phyloP scores from a whole-genome alignment of 2,888 invertebrate genomes.

The Nineta flava region DNA sequence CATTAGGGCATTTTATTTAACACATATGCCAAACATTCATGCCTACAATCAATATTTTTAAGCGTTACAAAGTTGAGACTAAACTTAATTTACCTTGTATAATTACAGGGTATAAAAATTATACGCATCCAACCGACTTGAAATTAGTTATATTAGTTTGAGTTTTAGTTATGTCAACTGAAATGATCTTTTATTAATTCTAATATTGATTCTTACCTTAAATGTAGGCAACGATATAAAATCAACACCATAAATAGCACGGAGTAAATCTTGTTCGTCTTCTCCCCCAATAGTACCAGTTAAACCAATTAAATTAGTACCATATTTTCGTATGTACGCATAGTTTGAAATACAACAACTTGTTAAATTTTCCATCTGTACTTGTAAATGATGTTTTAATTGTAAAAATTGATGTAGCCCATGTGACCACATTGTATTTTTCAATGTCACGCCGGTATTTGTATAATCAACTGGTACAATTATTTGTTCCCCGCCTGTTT shows the following conservation, averaged over 20 bases:
- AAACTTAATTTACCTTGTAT: too few relatives aligned
- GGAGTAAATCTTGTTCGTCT: conserved; percentile 19
- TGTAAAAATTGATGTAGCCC: conserved; percentile 9
- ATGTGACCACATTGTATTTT: conserved; percentile 8
- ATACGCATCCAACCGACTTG: too few relatives aligned
- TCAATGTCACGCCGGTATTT: conserved; percentile 7
- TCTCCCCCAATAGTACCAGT: conserved; percentile 24
- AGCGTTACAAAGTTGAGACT: too few relatives aligned
- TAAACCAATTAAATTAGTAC: conserved; percentile 20
- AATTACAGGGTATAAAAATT: too few relatives aligned
- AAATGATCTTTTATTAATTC: too few relatives aligned
- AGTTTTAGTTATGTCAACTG: too few relatives aligned
- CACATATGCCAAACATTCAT: too few relatives aligned
- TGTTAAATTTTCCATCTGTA: conserved; percentile 21
- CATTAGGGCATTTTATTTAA: too few relatives aligned
- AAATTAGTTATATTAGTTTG: too few relatives aligned
- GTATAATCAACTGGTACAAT: conserved; percentile 5
- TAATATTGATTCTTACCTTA: conserved; percentile 10
- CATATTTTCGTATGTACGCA: conserved; percentile 13
- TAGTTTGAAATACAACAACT: conserved; percentile 26
- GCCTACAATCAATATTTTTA: too few relatives aligned
- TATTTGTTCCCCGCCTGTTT: neutral
- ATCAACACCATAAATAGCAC: conserved; percentile 17
- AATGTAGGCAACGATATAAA: conserved; percentile 21
- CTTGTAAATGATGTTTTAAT: conserved; percentile 12